Percentiles rank a stretch among this genome's conserved stretches.
Conservation (phyloP, 2,113 vertebrate species). For the Microtus ochrogaster region DNA sequence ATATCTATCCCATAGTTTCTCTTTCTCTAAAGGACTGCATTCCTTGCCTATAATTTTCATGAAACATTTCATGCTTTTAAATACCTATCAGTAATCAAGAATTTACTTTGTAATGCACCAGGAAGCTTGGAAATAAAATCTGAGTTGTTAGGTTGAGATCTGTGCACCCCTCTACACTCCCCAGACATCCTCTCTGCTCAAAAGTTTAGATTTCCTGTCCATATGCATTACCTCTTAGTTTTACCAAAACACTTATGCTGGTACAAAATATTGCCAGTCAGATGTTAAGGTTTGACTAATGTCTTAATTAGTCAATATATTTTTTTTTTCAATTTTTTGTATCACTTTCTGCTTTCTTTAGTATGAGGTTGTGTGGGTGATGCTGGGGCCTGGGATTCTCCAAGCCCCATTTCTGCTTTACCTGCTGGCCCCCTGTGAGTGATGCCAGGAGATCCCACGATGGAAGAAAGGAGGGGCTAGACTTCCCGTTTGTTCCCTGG, state of each 20-base stretch:
- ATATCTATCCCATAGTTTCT: neutral
- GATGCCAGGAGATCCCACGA: neutral
- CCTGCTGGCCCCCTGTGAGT: neutral
- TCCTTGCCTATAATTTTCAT: neutral
- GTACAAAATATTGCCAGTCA: neutral
- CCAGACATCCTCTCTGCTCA: neutral
- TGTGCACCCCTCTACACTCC: rapidly evolving
- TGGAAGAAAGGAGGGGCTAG: neutral
- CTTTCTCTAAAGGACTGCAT: neutral
- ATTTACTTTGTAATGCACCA: neutral
- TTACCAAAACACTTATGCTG: neutral
- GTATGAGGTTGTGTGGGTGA: neutral
- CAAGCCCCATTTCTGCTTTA: neutral
- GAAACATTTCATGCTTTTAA: neutral
- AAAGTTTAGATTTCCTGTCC: neutral
- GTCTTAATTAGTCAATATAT: neutral
- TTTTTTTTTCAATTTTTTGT: neutral
- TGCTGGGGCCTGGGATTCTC: neutral
- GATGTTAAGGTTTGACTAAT: neutral
- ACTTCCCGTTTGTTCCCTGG: neutral
- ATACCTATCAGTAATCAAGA: neutral
- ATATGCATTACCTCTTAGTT: neutral
- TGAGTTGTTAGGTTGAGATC: neutral
- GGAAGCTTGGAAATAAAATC: constrained; percentile 6
- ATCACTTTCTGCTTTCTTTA: neutral